These are phyloP conservation scores for Sebastes cheni DNA, from an alignment of 2,797 vertebrate species.

Conservation along the genomic window DNA sequence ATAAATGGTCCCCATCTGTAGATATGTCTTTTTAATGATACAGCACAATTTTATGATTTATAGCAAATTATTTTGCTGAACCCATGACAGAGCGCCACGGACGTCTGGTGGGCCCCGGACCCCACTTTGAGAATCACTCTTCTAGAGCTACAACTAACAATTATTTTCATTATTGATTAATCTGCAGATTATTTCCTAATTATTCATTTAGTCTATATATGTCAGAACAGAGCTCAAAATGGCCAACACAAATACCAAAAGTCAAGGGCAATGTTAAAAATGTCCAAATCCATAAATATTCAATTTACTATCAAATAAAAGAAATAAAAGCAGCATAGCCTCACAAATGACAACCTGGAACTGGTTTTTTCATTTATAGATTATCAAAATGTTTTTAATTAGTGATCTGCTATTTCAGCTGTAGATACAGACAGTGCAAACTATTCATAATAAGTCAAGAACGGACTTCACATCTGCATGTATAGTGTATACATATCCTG, in stretches of 20 bases:
- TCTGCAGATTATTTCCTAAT: not conserved
- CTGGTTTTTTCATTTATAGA: not conserved
- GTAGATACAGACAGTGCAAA: not conserved
- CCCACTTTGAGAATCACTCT: no score
- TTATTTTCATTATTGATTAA: not conserved
- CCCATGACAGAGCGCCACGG: no score
- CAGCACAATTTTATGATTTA: no score
- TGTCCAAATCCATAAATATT: not conserved
- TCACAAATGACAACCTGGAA: not conserved
- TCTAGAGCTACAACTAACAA: not conserved
- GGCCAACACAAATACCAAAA: not conserved
- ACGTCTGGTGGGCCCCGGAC: no score
- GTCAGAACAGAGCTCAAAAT: not conserved
- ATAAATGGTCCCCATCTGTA: no score
- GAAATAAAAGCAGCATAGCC: not conserved
- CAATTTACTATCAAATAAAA: not conserved
- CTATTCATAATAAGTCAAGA: not conserved
- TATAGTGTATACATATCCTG: no score
- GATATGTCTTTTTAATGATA: no score
- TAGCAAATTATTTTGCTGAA: no score
- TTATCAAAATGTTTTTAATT: not conserved
- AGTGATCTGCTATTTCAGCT: not conserved
- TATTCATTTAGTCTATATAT: not conserved
- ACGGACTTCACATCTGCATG: not conserved
- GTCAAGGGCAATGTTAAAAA: not conserved